Conservation (phyloP, 2,113 vertebrate species). For the Lophochroa leadbeateri region DNA sequence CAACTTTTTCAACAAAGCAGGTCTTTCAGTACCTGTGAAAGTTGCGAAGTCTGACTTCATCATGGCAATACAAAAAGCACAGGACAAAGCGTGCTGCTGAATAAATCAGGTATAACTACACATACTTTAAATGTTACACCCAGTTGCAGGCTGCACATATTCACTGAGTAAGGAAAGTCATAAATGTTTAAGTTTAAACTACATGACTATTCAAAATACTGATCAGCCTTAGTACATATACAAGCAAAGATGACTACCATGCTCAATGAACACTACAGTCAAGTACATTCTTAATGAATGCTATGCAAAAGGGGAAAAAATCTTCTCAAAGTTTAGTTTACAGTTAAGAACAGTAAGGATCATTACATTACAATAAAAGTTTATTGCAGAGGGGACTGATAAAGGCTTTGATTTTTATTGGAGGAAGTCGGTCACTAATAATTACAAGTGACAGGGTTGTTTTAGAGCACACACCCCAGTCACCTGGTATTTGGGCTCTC, state of each 20-base stretch:
- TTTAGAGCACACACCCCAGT: background rate
- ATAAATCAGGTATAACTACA: background rate
- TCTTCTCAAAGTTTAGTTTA: background rate
- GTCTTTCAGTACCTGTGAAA: background rate
- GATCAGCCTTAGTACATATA: background rate
- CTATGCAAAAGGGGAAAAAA: background rate
- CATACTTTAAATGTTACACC: background rate
- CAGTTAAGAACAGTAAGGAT: background rate
- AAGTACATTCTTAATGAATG: background rate
- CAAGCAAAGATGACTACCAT: background rate
- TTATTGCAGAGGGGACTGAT: background rate
- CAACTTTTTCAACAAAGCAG: background rate
- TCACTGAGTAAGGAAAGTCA: background rate
- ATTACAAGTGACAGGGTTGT: background rate
- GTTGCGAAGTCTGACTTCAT: background rate
- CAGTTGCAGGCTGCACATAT: background rate
- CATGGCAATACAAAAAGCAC: background rate
- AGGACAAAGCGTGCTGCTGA: background rate
- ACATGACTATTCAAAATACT: background rate
- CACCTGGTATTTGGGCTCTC: background rate
- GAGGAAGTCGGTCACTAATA: background rate
- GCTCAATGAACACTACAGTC: background rate
- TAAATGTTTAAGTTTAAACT: background rate
- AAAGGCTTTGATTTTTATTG: background rate
- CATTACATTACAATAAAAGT: background rate